phyloP scores from a whole-genome alignment of 2,113 vertebrate genomes.

The Chaetodon auriga region DNA sequence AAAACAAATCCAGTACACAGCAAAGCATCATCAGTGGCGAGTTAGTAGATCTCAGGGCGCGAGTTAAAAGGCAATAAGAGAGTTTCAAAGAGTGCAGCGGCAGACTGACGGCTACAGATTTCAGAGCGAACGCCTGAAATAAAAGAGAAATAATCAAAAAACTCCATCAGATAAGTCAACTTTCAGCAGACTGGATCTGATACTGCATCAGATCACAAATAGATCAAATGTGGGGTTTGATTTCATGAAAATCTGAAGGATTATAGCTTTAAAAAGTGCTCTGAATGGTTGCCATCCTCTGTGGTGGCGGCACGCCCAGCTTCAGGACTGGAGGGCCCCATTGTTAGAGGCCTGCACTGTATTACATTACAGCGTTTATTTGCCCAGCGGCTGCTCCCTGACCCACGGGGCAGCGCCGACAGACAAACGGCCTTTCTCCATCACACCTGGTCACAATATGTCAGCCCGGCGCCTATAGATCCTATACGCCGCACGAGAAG shows the following conservation, averaged over 20 bases:
- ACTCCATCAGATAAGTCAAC: too few species aligned
- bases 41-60: too few species aligned
- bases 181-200: too few species aligned
- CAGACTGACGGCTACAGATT: too few species aligned
- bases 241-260: constrained; percentile 4
- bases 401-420: constrained; percentile 46
- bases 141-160: too few species aligned
- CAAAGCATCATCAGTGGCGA: too few species aligned
- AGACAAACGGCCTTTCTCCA: constrained; percentile 38
- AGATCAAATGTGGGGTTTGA: not conserved
- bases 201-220: not conserved
- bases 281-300: constrained; percentile 22
- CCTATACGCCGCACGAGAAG: constrained; percentile 14
- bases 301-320: constrained; percentile 42
- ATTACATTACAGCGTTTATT: constrained; percentile 67
- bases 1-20: too few species aligned
- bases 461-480: constrained; percentile 33
- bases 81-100: too few species aligned
- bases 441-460: constrained; percentile 72
- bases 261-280: not conserved
- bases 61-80: too few species aligned
- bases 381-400: constrained; percentile 51
- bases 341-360: constrained; percentile 50
- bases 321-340: constrained; percentile 57
- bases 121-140: too few species aligned